A percentile compares a stretch with the other conserved stretches of the same genome.
These are phyloP conservation scores for Phataginus tricuspis DNA, from an alignment of 2,797 vertebrate genomes.

Conservation along the genomic window DNA sequence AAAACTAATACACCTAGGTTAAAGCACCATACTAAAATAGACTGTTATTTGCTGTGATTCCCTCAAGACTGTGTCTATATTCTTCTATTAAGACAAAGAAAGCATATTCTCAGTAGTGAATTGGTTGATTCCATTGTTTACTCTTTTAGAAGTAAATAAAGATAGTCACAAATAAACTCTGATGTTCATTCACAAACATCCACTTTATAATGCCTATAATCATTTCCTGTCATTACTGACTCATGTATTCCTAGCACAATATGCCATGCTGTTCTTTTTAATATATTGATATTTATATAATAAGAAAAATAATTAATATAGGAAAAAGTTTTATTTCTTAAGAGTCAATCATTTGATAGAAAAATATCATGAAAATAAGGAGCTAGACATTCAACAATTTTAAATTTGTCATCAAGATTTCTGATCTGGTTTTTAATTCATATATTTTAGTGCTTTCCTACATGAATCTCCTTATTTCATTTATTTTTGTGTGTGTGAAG, in stretches of 20 bases:
- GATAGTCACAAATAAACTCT: constrained; percentile 45
- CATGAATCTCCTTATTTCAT: constrained; percentile 47
- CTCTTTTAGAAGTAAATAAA: constrained; percentile 34
- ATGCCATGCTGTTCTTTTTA: neutral
- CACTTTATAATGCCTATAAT: neutral
- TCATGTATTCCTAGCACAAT: neutral
- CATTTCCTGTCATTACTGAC: neutral
- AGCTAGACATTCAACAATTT: neutral
- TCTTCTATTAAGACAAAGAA: neutral
- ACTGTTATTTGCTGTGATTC: neutral
- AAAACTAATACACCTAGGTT: neutral
- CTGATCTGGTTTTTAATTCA: constrained; percentile 68
- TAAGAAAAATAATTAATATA: constrained; percentile 12
- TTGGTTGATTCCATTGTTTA: neutral
- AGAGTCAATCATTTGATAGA: neutral
- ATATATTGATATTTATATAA: neutral
- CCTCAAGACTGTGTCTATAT: neutral
- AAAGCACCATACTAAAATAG: neutral
- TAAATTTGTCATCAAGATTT: constrained; percentile 30
- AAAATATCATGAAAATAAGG: constrained; percentile 22
- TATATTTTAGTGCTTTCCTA: constrained; percentile 68
- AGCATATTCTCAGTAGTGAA: neutral
- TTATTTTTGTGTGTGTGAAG: constrained; percentile 3
- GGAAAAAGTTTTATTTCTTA: constrained; percentile 27
- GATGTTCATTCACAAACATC: neutral